phyloP scores from a whole-genome alignment of 2,797 vertebrate genomes.

The Sebastes iracundus region DNA sequence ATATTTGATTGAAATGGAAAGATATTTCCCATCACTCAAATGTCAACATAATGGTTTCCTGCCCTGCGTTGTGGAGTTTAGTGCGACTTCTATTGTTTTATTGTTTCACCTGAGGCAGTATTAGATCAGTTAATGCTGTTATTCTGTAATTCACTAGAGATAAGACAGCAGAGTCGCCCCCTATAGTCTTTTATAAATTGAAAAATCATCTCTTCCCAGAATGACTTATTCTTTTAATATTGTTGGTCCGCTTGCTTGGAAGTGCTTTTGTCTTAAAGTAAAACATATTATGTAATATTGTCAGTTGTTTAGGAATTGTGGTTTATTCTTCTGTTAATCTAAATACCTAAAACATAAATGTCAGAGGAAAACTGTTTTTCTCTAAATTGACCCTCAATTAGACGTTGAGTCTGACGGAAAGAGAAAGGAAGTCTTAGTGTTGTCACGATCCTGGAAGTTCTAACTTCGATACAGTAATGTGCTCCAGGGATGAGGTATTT shows the following conservation, averaged over 20 bases:
- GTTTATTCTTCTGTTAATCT: neutral
- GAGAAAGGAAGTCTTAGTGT: neutral
- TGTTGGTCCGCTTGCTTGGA: neutral
- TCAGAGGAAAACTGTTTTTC: neutral
- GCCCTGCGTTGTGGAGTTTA: neutral
- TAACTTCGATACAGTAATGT: too few species aligned
- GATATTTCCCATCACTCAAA: constrained; percentile 25
- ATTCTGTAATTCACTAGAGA: neutral
- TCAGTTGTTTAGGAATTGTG: neutral
- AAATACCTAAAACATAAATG: neutral
- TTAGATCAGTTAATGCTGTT: neutral
- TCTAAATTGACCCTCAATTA: neutral
- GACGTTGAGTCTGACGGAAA: neutral
- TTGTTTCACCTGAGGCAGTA: neutral
- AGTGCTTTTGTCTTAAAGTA: neutral
- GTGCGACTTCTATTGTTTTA: neutral
- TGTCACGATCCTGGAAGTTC: too few species aligned
- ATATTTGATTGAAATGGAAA: constrained; percentile 29
- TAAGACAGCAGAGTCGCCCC: neutral
- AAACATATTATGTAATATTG: neutral
- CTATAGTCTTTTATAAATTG: neutral
- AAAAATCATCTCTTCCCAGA: neutral
- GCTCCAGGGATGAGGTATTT: too few species aligned
- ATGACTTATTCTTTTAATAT: neutral
- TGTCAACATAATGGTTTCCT: constrained; percentile 1